Evolutionary conservation across 2,888 invertebrate species (phyloP).

Genomic region (Octodonta nipae): DNA sequence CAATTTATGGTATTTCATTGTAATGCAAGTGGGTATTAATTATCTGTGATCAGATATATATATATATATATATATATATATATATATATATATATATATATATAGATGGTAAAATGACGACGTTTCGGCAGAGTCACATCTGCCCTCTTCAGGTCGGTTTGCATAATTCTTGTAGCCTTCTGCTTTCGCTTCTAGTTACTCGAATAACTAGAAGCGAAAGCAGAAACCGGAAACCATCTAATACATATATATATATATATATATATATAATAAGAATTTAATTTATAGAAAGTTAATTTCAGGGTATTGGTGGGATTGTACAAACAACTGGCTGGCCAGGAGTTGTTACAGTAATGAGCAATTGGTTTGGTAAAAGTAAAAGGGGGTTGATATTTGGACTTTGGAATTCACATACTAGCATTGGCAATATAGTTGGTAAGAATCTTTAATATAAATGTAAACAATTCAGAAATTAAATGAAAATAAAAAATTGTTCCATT

Average conservation of each 20-base stretch:
- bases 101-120: too few relatives aligned
- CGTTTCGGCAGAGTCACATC: too few relatives aligned
- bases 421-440: constrained; percentile 88
- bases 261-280: constrained; percentile 1
- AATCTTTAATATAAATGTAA: neutral
- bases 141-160: too few relatives aligned
- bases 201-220: too few relatives aligned
- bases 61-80: too few relatives aligned
- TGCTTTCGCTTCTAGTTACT: too few relatives aligned
- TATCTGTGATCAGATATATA: too few relatives aligned
- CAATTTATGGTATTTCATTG: constrained; percentile 63
- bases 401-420: constrained; percentile 94
- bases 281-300: constrained; percentile 5
- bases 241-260: too few relatives aligned
- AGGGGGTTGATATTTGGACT: constrained; percentile 85
- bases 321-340: constrained; percentile 97
- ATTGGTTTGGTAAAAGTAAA: constrained; percentile 91
- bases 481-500: neutral
- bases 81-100: too few relatives aligned
- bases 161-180: too few relatives aligned
- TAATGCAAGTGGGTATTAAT: constrained; percentile 55
- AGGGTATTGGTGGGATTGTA: constrained; percentile 70
- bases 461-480: too few relatives aligned
- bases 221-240: too few relatives aligned
- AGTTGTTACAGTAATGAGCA: constrained; percentile 83